phyloP scores from a whole-genome alignment of 2,888 invertebrate genomes.

The Gnatocerus cornutus region DNA sequence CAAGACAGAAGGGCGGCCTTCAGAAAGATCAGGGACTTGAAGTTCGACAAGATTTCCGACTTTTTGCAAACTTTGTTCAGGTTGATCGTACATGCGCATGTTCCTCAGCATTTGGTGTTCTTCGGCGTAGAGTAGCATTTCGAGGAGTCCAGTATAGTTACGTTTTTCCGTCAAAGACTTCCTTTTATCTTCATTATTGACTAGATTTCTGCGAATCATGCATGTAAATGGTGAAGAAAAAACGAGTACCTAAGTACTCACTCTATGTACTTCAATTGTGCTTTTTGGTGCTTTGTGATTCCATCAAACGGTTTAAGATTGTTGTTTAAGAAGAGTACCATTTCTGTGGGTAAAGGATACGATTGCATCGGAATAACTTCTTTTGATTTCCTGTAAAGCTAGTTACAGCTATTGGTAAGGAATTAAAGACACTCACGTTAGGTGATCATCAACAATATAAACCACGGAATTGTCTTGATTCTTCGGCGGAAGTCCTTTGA shows the following conservation, averaged over 20 bases:
- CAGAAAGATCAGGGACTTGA: conserved; percentile 66
- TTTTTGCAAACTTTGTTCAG: conserved; percentile 51
- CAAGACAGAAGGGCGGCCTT: conserved; percentile 66
- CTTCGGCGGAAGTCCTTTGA: conserved; percentile 27
- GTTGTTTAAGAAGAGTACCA: conserved; percentile 48
- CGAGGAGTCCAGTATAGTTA: conserved; percentile 59
- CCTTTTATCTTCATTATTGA: not conserved
- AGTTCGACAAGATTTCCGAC: conserved; percentile 16
- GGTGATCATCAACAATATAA: conserved; percentile 47
- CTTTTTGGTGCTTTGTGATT: conserved; percentile 36
- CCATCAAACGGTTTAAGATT: conserved; percentile 48
- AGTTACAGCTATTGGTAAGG: no score
- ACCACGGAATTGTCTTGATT: conserved; percentile 37
- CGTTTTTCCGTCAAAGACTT: conserved; percentile 1
- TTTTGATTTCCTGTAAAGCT: not conserved
- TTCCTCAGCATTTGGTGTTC: conserved; percentile 63
- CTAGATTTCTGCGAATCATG: not conserved
- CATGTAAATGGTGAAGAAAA: not conserved
- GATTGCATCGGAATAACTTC: conserved; percentile 5
- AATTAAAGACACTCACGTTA: conserved; percentile 1
- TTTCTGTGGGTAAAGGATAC: conserved; percentile 46
- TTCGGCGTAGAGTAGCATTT: conserved; percentile 62
- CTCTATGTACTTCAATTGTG: conserved; percentile 41
- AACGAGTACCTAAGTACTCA: conserved; percentile 21
- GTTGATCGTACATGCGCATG: conserved; percentile 62